These are phyloP conservation scores for Vanessa cardui DNA, from an alignment of 2,888 invertebrate genomes.

Conservation along the genomic window DNA sequence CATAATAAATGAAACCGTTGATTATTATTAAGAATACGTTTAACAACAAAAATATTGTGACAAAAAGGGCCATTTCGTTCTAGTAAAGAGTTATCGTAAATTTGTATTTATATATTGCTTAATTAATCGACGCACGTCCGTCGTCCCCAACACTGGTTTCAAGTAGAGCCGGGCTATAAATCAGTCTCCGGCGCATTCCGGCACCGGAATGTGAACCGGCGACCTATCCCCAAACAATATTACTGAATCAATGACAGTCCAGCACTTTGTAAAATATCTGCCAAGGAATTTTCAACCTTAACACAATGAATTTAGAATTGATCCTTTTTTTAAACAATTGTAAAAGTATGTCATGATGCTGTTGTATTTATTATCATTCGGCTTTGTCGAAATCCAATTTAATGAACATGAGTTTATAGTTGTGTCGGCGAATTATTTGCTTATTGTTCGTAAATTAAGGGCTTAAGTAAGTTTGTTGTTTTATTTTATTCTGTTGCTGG, in stretches of 20 bases:
- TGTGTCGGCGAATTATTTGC: constrained; percentile 18
- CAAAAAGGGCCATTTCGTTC: neutral
- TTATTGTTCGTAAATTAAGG: constrained; percentile 24
- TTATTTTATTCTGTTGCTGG: constrained; percentile 15
- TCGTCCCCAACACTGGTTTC: constrained; percentile 14
- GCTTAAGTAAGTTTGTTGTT: constrained; percentile 19
- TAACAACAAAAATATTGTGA: neutral
- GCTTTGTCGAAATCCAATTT: constrained; percentile 22
- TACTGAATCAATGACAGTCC: constrained; percentile 6
- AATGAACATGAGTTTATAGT: constrained; percentile 18
- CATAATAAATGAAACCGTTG: too few relatives aligned
- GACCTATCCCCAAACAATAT: constrained; percentile 40
- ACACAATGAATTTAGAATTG: neutral
- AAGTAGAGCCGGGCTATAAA: constrained; percentile 35
- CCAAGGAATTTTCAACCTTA: constrained; percentile 18
- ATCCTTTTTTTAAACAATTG: neutral
- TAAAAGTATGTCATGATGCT: constrained; percentile 4
- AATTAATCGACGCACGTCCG: constrained; percentile 30
- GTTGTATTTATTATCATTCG: constrained; percentile 18
- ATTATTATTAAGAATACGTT: too few relatives aligned
- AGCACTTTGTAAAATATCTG: constrained; percentile 5
- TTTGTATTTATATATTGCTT: constrained; percentile 17
- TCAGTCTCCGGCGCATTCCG: constrained; percentile 40
- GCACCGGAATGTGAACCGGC: constrained; percentile 43
- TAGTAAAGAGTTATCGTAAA: neutral